Conservation (phyloP, 1,140 invertebrate species). For the Achroia grisella region DNA sequence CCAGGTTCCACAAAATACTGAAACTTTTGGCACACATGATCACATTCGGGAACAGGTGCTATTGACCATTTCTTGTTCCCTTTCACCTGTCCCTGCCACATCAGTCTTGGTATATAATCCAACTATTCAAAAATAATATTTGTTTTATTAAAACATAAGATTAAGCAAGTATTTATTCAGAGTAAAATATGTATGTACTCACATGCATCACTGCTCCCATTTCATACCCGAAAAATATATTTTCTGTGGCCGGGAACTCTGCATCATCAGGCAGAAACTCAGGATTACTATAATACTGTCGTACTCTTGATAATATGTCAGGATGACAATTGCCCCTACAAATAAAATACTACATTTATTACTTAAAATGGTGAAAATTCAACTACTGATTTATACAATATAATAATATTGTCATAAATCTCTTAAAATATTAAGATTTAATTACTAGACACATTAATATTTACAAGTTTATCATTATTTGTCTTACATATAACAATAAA, state of each 20-base stretch:
- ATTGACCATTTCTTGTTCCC: conserved; percentile 91
- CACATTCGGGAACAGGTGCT: conserved; percentile 92
- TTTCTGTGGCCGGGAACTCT: conserved; percentile 92
- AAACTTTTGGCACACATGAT: conserved; percentile 82
- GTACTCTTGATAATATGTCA: conserved; percentile 81
- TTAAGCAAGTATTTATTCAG: too few relatives aligned
- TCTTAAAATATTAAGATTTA: too few relatives aligned
- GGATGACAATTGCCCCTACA: conserved; percentile 91
- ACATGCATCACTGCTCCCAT: conserved; percentile 95
- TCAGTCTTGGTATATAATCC: conserved; percentile 91
- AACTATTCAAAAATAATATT: conserved; percentile 77
- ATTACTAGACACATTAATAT: too few relatives aligned
- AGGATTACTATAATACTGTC: conserved; percentile 86
- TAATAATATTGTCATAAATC: too few relatives aligned
- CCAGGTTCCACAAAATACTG: conserved; percentile 88
- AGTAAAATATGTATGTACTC: conserved; percentile 50
- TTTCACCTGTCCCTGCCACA: conserved; percentile 95
- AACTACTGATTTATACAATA: too few relatives aligned
- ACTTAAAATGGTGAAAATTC: too few relatives aligned
- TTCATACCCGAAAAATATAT: conserved; percentile 95
- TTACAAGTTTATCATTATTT: too few relatives aligned
- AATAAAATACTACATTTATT: conserved; percentile 11
- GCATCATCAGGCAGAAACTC: conserved; percentile 91
- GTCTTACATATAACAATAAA: too few relatives aligned
- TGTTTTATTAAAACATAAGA: conserved; percentile 22